Base-by-base conservation (phyloP, 2,797 vertebrate species). In the Siniperca scherzeri region DNA sequence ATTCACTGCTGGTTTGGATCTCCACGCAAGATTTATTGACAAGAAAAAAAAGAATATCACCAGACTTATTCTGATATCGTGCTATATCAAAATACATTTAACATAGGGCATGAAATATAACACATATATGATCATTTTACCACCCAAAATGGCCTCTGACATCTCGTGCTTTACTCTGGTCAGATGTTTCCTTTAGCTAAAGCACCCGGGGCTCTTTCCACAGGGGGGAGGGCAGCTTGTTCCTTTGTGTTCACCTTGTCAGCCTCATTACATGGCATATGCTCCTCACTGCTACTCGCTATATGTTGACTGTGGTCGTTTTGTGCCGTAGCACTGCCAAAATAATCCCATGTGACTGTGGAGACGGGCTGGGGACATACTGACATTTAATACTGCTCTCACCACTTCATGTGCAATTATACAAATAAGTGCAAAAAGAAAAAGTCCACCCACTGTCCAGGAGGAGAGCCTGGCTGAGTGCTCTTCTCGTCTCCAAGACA, bases 181-280 rank as follows among this genome's bases (percentile, higher is more conserved):
- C 65, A 65, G 42, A 40, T 38, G 46, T 62, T 44, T 72, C 42
- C 30, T 56, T n/a, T 7, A 48, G 38, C 27, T 27, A 2, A 38
- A 55, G 48, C 38, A 56, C 57, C 76, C 68, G 21, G 33, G 56
- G 46, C 14, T 25, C 3, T 17, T 65, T 65, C 13, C 65, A 36
- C 11, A 0, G 13, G 46, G 22, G 55, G 44, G 59, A 7, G 66
- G 4, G 46, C 61, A 66, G 67, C 77, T 62, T 72, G 68, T 53
- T 76, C 57, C 62, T 80, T 70, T 50, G 68, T 76, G 72, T 77
- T 84, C 68, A 80, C 67, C 73, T 68, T 70, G 74, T 83, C 85
- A 36, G 69, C 61, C 65, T 77, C 70, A 66, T 87, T 80, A 83
- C 4, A n/a, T 42, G 74, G 66, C 84, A 83, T 80, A 83, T 77